Evolutionary conservation across 2,797 vertebrate species (phyloP).

Genomic region (Tangara arthus): DNA sequence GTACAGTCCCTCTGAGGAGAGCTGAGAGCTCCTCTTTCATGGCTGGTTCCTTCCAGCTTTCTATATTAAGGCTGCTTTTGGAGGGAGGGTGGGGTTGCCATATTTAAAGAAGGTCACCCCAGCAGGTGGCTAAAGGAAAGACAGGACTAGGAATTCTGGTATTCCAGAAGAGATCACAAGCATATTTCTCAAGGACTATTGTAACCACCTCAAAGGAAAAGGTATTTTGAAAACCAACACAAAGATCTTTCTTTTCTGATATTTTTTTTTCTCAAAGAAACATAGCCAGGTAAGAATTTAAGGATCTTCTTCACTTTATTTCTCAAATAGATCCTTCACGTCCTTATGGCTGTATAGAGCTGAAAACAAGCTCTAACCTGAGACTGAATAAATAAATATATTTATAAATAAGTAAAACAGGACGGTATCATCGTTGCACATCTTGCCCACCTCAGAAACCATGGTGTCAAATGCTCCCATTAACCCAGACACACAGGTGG

Average conservation of each 20-base stretch:
- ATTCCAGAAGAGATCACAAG: not conserved
- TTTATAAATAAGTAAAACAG: not conserved
- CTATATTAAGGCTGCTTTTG: not conserved
- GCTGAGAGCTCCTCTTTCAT: not conserved
- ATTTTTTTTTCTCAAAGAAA: not conserved
- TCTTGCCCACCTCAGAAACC: not conserved
- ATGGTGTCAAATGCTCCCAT: not conserved
- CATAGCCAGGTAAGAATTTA: not conserved
- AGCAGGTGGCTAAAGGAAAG: not conserved
- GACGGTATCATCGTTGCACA: not conserved
- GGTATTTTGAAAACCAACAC: not conserved
- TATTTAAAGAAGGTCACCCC: not conserved
- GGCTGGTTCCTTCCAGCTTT: not conserved
- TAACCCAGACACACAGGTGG: not conserved
- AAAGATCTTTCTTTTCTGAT: not conserved
- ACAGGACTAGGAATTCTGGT: not conserved
- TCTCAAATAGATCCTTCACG: not conserved
- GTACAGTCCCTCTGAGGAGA: not conserved
- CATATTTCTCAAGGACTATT: not conserved
- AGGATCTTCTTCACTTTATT: not conserved
- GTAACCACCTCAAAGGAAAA: not conserved
- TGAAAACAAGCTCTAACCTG: not conserved
- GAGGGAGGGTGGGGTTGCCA: not conserved
- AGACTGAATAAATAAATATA: not conserved
- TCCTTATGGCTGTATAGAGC: not conserved